phyloP scores from a whole-genome alignment of 2,888 invertebrate genomes.

The Agrilus cyanescens region DNA sequence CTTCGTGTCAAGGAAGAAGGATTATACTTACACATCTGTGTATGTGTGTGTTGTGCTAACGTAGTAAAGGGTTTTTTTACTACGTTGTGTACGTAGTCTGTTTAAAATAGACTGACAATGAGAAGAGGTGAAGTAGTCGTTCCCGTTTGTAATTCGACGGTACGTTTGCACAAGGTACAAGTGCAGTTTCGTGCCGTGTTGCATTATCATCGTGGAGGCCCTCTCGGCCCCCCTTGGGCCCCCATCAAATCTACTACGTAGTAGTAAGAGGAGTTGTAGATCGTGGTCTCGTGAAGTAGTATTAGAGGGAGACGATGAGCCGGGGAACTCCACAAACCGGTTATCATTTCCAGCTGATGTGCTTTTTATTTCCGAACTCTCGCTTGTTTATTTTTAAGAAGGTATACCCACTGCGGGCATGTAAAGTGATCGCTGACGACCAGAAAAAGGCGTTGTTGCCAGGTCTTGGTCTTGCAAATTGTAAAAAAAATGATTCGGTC shows the following conservation, averaged over 20 bases:
- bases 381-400: slow-evolving; percentile 29
- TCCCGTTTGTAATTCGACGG: too few relatives aligned
- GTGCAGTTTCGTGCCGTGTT: slow-evolving; percentile 9
- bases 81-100: too few relatives aligned
- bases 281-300: slow-evolving; percentile 21
- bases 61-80: too few relatives aligned
- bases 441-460: slow-evolving; percentile 15
- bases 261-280: slow-evolving; percentile 33
- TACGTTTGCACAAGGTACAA: not conserved
- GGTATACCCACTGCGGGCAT: slow-evolving; percentile 31
- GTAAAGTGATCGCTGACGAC: slow-evolving; percentile 27
- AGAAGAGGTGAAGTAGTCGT: too few relatives aligned
- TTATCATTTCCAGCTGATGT: slow-evolving; percentile 36
- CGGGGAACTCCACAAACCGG: slow-evolving; percentile 31
- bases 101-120: too few relatives aligned
- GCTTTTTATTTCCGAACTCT: slow-evolving; percentile 33
- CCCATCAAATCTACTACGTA: slow-evolving; percentile 31
- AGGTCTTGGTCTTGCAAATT: too few relatives aligned
- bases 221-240: slow-evolving; percentile 16
- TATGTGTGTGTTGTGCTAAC: too few relatives aligned
- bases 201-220: slow-evolving; percentile 5
- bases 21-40: too few relatives aligned
- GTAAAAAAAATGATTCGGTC: too few relatives aligned
- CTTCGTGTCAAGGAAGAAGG: too few relatives aligned
- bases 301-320: slow-evolving; percentile 29